Evolutionary conservation across 64 coral and sea anemone genomes (phyloP).

Genomic region (Stichodactyla helianthus): DNA sequence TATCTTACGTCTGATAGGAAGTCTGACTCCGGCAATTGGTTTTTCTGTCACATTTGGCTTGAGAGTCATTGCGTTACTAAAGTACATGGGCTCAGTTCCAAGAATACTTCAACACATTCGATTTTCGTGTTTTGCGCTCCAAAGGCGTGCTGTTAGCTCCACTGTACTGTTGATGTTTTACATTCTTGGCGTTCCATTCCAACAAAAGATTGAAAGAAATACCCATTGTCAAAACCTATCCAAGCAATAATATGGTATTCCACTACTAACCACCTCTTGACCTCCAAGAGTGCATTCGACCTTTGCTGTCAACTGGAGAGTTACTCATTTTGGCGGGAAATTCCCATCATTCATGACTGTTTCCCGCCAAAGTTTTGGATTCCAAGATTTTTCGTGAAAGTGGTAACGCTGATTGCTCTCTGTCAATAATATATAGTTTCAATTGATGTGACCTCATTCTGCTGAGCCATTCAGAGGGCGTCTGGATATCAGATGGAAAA

Average conservation of each 20-base stretch:
- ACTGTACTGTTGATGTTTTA: constrained; percentile 3
- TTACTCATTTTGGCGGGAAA: constrained; percentile 11
- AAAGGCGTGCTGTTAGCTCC: neutral
- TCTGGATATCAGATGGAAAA: constrained; percentile 6
- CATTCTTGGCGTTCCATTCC: constrained; percentile 1
- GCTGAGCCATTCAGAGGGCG: constrained; percentile 12
- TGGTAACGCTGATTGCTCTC: neutral
- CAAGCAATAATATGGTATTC: neutral
- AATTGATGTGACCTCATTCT: constrained; percentile 1
- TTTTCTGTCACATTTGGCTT: neutral
- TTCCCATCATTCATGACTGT: neutral
- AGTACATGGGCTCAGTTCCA: neutral
- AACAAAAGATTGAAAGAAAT: constrained; percentile 13
- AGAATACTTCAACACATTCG: constrained; percentile 11
- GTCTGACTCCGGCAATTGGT: neutral
- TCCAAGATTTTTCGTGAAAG: neutral
- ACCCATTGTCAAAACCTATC: neutral
- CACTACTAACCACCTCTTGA: neutral
- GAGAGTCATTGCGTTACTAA: neutral
- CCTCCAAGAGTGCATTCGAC: neutral
- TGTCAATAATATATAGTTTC: neutral
- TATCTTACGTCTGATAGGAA: neutral
- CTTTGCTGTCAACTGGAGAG: neutral
- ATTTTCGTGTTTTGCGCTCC: neutral
- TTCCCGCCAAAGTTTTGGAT: constrained; percentile 5